Conservation (phyloP, 2,113 vertebrate species). For the Redunca redunca region DNA sequence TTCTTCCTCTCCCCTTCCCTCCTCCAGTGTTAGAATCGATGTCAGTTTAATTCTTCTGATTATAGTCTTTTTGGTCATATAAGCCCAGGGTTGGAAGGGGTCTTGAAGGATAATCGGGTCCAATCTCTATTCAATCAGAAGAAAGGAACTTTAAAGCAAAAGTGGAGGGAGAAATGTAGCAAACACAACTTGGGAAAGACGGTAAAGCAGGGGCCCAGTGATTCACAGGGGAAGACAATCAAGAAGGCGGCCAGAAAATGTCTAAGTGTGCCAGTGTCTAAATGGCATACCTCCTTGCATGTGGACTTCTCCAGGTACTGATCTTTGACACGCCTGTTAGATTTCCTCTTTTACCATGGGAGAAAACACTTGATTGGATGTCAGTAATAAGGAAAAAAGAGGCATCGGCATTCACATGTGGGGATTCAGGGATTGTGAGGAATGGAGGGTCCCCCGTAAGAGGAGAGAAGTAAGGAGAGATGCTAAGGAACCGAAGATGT, state of each 20-base stretch:
- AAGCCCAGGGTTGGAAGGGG: background rate
- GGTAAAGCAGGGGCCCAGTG: background rate
- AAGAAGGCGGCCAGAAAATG: background rate
- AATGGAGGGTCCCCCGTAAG: background rate
- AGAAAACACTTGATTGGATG: background rate
- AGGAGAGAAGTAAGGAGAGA: background rate
- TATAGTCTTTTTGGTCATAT: background rate
- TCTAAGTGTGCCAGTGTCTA: background rate
- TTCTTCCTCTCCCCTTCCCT: background rate
- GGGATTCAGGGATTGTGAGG: background rate
- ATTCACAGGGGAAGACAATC: background rate
- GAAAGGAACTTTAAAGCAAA: background rate
- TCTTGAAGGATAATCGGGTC: background rate
- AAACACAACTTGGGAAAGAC: background rate
- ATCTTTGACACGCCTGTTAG: background rate
- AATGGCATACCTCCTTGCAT: background rate
- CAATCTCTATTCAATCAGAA: background rate
- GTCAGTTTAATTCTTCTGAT: background rate
- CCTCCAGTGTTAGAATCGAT: background rate
- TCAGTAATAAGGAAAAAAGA: background rate
- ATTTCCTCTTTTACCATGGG: background rate
- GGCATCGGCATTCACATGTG: background rate
- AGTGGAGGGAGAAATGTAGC: background rate
- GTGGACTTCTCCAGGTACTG: background rate
- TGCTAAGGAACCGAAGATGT: background rate